Evolutionary conservation across 2,113 vertebrate species (phyloP).

Genomic region (Balaeniceps rex): DNA sequence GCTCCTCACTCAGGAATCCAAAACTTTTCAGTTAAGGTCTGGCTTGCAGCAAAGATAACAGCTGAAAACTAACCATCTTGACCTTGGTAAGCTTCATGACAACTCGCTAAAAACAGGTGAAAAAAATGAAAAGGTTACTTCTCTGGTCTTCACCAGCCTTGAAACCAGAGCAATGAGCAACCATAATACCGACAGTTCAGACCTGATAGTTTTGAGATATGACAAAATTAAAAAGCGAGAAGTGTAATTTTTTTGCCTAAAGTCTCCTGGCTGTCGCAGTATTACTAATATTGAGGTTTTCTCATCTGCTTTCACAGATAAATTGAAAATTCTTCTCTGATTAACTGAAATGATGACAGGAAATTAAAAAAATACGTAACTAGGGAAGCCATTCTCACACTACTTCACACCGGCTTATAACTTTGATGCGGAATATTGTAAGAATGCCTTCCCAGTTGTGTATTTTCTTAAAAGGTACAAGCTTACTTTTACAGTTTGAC

Average conservation of each 20-base stretch:
- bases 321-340: background rate
- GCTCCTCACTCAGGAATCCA: constrained; percentile 64
- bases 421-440: background rate
- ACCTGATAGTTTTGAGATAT: background rate
- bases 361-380: background rate
- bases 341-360: background rate
- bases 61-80: constrained; percentile 44
- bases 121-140: background rate
- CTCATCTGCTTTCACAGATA: background rate
- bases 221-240: background rate
- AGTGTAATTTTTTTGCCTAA: background rate
- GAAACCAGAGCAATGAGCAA: background rate
- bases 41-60: constrained; percentile 64
- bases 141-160: background rate
- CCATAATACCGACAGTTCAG: background rate
- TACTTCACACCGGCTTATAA: background rate
- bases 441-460: background rate
- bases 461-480: background rate
- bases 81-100: constrained; percentile 42
- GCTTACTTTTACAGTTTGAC: background rate
- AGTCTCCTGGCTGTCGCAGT: background rate
- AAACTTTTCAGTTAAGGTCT: constrained; percentile 63
- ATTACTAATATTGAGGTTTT: background rate
- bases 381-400: background rate
- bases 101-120: constrained; percentile 54